Conservation (phyloP, 2,888 invertebrate species). For the Apodemia hepburni region DNA sequence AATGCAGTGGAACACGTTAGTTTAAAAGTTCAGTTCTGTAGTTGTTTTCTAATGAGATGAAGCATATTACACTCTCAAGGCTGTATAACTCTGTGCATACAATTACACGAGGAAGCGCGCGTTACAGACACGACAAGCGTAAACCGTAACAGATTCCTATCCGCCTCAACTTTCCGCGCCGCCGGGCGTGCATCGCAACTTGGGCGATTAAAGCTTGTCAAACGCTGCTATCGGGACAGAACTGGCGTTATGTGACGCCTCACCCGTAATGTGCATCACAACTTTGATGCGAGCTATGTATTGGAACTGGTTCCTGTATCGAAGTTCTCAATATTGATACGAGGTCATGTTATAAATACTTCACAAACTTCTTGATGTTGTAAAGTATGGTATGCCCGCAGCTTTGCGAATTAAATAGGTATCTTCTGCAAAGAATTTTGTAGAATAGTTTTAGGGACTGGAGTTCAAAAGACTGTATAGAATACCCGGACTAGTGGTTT, state of each 20-base stretch:
- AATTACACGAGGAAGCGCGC: constrained; percentile 4
- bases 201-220: constrained; percentile 25
- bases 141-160: constrained; percentile 4
- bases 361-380: background rate
- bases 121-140: background rate
- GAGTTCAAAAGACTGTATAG: no score
- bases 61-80: background rate
- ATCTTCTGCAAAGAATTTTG: no score
- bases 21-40: no score
- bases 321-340: background rate
- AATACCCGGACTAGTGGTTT: no score
- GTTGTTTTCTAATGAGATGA: background rate
- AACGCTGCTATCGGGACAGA: constrained; percentile 26
- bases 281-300: constrained; percentile 1
- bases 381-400: background rate
- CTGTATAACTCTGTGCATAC: constrained; percentile 1
- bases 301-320: background rate
- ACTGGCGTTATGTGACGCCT: background rate
- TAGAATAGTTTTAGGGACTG: no score
- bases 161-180: constrained; percentile 21
- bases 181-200: constrained; percentile 17
- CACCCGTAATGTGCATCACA: constrained; percentile 3
- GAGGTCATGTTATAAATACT: background rate
- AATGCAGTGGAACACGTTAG: no score
- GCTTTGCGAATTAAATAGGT: background rate